Evolutionary conservation across 2,888 invertebrate species (phyloP).

Genomic region (Rhimphoctona megacephalus): DNA sequence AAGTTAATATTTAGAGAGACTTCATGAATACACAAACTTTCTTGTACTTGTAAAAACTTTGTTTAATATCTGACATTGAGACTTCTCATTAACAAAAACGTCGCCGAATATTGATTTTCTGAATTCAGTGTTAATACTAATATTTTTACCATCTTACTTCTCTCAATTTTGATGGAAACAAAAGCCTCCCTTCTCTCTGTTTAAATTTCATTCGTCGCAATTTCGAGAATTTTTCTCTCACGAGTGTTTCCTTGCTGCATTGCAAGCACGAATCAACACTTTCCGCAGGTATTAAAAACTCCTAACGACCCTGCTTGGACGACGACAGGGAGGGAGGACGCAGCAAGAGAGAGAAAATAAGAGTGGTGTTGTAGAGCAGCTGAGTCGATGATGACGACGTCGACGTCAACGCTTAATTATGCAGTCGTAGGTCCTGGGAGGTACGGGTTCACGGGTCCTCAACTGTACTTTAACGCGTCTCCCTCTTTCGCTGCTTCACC

Average conservation of each 20-base stretch:
- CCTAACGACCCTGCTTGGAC: constrained; percentile 62
- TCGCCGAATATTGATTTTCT: too few species aligned
- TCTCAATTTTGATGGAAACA: too few species aligned
- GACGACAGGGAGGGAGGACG: background rate
- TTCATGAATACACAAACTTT: too few species aligned
- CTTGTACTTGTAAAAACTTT: too few species aligned
- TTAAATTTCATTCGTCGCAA: constrained; percentile 30
- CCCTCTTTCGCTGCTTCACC: constrained; percentile 19
- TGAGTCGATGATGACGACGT: constrained; percentile 51
- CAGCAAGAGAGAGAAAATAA: background rate
- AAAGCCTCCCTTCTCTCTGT: background rate
- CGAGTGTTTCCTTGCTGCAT: constrained; percentile 46
- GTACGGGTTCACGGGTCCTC: constrained; percentile 50
- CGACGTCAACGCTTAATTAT: constrained; percentile 67
- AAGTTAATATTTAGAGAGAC: too few species aligned
- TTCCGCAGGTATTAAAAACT: constrained; percentile 67
- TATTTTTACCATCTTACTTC: too few species aligned
- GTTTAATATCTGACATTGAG: too few species aligned
- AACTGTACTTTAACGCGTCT: constrained; percentile 33
- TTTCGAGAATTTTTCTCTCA: constrained; percentile 49
- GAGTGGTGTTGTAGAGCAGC: constrained; percentile 9
- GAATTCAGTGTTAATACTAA: too few species aligned
- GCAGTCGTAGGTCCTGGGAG: constrained; percentile 60
- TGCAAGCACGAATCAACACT: constrained; percentile 66
- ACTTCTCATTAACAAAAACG: too few species aligned